Percentiles rank a stretch among this genome's conserved stretches.
Conservation (phyloP, 2,113 vertebrate species). For the Mungos mungo region DNA sequence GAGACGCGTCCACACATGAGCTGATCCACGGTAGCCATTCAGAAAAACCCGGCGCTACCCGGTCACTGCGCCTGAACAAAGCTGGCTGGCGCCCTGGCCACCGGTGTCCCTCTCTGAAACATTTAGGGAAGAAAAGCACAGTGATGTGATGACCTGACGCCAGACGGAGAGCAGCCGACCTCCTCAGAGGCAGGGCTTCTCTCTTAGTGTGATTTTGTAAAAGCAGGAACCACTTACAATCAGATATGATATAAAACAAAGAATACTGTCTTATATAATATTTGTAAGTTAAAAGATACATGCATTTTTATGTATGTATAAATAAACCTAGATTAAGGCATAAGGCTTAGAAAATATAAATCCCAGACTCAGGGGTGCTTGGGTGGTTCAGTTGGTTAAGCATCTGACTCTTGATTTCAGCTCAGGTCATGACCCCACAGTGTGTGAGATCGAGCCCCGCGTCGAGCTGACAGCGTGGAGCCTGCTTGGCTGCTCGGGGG, state of each 20-base stretch:
- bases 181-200: background rate
- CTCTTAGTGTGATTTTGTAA: background rate
- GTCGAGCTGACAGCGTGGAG: no score
- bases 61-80: background rate
- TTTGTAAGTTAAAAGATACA: background rate
- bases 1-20: rapidly evolving
- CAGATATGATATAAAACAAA: background rate
- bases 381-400: no score
- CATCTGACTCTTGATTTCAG: no score
- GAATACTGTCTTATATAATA: background rate
- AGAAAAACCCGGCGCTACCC: background rate
- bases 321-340: background rate
- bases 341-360: conserved; percentile 3
- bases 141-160: background rate
- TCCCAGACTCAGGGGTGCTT: background rate
- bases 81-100: background rate
- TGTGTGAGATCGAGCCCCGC: no score
- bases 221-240: background rate
- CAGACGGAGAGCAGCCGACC: background rate
- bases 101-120: background rate
- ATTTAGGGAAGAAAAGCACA: background rate
- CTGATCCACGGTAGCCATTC: rapidly evolving
- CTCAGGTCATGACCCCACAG: no score
- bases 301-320: background rate
- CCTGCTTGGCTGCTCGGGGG: no score